Conservation (phyloP, 2,113 vertebrate species). For the Cyprinodon brontotheroides region DNA sequence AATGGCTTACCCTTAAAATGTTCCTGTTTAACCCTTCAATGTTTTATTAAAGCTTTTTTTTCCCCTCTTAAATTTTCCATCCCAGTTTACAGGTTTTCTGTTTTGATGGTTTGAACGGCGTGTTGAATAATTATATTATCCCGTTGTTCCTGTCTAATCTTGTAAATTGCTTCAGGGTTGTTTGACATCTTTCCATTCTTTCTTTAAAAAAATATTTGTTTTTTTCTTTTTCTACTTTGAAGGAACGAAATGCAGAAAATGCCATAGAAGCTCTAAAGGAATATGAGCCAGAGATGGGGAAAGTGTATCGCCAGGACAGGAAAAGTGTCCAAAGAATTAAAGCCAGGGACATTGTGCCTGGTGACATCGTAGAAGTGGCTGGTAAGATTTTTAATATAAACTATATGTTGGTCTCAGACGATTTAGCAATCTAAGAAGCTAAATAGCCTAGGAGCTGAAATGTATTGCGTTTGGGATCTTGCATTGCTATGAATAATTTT, state of each 20-base stretch:
- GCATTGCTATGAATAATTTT: neutral
- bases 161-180: neutral
- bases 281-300: slow-evolving; percentile 99
- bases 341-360: slow-evolving; percentile 95
- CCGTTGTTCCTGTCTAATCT: neutral
- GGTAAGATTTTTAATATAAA: slow-evolving; percentile 78
- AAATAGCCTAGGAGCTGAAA: too few relatives aligned
- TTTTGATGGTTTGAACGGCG: neutral
- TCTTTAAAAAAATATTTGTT: too few relatives aligned
- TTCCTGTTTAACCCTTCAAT: neutral
- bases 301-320: slow-evolving; percentile 96
- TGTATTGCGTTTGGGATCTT: neutral
- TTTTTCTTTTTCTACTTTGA: neutral
- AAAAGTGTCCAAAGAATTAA: slow-evolving; percentile 98
- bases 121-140: neutral
- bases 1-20: neutral
- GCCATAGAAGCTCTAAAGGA: slow-evolving; percentile 99
- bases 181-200: neutral
- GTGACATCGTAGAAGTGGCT: slow-evolving; percentile 97
- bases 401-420: neutral
- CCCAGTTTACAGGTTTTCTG: neutral
- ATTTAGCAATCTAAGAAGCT: neutral
- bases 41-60: neutral
- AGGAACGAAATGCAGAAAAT: slow-evolving; percentile 99
- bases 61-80: slow-evolving; percentile 1